A percentile compares a stretch with the other conserved stretches of the same genome.
These are phyloP conservation scores for Zaprionus kolodkinae DNA, from an alignment of 1,140 invertebrate genomes.

Conservation along the genomic window DNA sequence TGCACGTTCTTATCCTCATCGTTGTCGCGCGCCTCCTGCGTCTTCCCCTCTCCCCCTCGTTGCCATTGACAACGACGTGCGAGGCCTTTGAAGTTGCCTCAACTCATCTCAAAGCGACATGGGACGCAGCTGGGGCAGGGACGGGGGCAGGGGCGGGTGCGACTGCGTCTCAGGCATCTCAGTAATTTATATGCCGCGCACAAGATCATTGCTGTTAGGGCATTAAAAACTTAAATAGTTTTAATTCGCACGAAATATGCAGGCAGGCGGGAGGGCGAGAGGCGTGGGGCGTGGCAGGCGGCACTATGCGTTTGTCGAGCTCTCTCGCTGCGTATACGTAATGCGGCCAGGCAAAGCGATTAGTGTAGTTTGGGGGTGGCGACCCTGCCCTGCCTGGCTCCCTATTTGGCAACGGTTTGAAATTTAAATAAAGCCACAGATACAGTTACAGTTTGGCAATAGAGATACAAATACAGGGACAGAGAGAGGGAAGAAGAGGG, in stretches of 20 bases:
- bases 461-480: not conserved
- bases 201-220: slow-evolving; percentile 78
- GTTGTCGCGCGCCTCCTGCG: slow-evolving; percentile 4
- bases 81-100: slow-evolving; percentile 69
- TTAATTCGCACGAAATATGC: slow-evolving; percentile 77
- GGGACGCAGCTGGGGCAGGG: not conserved
- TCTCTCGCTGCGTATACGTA: slow-evolving; percentile 65
- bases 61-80: slow-evolving; percentile 62
- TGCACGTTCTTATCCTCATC: slow-evolving; percentile 47
- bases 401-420: slow-evolving; percentile 46
- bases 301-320: slow-evolving; percentile 9
- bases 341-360: slow-evolving; percentile 32
- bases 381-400: not conserved
- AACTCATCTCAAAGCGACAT: slow-evolving; percentile 25
- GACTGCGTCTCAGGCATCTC: slow-evolving; percentile 27
- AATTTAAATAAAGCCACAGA: slow-evolving; percentile 59
- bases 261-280: slow-evolving; percentile 3
- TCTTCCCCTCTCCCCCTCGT: slow-evolving; percentile 22
- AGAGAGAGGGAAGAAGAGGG: not conserved
- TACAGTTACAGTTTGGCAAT: not conserved
- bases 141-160: too few relatives aligned
- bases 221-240: slow-evolving; percentile 83
- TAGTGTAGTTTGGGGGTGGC: not conserved
- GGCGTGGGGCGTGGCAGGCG: slow-evolving; percentile 20
- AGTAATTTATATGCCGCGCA: slow-evolving; percentile 79